A percentile compares a stretch with the other conserved stretches of the same genome.
These are phyloP conservation scores for Limnodromus scolopaceus DNA, from an alignment of 2,797 vertebrate genomes.

Conservation along the genomic window DNA sequence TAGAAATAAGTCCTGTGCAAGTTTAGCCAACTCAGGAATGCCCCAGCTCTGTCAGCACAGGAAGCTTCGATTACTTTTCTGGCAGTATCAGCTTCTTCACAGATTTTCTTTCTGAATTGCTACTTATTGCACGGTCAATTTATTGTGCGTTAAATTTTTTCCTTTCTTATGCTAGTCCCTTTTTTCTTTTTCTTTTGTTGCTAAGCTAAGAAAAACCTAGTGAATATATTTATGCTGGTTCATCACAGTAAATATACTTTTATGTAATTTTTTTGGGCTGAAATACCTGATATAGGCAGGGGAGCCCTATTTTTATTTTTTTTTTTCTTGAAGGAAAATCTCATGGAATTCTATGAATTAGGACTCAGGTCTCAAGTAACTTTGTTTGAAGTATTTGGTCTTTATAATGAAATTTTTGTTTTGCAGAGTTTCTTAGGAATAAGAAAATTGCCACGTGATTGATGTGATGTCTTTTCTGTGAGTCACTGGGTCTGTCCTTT, in stretches of 20 bases:
- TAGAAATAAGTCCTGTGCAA: neutral
- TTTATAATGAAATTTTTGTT: neutral
- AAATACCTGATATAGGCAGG: neutral
- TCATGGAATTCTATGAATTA: neutral
- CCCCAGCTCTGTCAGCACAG: slow-evolving; percentile 39
- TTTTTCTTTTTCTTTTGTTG: neutral
- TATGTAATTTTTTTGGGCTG: neutral
- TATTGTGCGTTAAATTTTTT: neutral
- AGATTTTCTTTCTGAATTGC: neutral
- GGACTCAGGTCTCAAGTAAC: neutral
- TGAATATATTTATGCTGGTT: neutral
- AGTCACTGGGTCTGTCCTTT: neutral
- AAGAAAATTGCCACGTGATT: neutral
- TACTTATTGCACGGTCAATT: neutral
- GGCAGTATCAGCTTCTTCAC: slow-evolving; percentile 25
- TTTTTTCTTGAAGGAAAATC: neutral
- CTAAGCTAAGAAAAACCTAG: neutral
- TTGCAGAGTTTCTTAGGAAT: neutral
- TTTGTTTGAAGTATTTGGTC: neutral
- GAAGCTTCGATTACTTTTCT: slow-evolving; percentile 2
- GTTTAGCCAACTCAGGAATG: slow-evolving; percentile 2
- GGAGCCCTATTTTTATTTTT: neutral
- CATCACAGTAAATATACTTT: neutral
- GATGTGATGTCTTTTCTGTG: neutral
- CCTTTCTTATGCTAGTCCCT: neutral